phyloP scores from a whole-genome alignment of 2,113 vertebrate species.

The Mus pahari region DNA sequence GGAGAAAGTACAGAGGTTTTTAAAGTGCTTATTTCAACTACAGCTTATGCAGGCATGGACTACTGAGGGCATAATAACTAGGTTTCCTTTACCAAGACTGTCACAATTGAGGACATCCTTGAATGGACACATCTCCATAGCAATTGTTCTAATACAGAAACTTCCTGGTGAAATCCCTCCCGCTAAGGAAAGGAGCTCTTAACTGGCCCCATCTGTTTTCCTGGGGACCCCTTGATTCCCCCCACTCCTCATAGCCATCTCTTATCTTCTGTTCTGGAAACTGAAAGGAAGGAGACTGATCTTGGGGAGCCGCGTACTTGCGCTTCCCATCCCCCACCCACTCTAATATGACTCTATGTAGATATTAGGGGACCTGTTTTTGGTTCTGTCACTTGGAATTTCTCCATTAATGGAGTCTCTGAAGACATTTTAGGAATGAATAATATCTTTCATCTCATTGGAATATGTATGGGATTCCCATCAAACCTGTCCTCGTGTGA shows the following conservation, averaged over 20 bases:
- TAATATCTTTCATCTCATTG: conserved; percentile 83
- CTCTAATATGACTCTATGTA: conserved; percentile 63
- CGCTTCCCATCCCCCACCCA: conserved; percentile 59
- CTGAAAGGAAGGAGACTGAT: conserved; percentile 71
- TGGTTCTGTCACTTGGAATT: conserved; percentile 75
- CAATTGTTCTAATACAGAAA: conserved; percentile 68
- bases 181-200: conserved; percentile 47
- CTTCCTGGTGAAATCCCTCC: conserved; percentile 66
- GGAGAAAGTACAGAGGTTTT: conserved; percentile 11
- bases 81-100: conserved; percentile 43
- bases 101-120: conserved; percentile 58
- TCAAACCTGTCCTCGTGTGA: conserved; percentile 76
- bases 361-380: conserved; percentile 67
- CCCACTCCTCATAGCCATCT: conserved; percentile 31
- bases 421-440: conserved; percentile 77
- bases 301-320: conserved; percentile 53
- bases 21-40: conserved; percentile 49
- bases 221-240: neutral
- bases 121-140: conserved; percentile 51
- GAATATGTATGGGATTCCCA: conserved; percentile 77
- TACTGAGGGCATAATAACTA: conserved; percentile 46
- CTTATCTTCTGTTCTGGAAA: conserved; percentile 65
- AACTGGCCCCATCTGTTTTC: conserved; percentile 74
- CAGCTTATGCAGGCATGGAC: conserved; percentile 44
- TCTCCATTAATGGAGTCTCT: conserved; percentile 76